These are phyloP conservation scores for Gymnocheta viridis DNA, from an alignment of 2,888 invertebrate genomes.

Conservation along the genomic window DNA sequence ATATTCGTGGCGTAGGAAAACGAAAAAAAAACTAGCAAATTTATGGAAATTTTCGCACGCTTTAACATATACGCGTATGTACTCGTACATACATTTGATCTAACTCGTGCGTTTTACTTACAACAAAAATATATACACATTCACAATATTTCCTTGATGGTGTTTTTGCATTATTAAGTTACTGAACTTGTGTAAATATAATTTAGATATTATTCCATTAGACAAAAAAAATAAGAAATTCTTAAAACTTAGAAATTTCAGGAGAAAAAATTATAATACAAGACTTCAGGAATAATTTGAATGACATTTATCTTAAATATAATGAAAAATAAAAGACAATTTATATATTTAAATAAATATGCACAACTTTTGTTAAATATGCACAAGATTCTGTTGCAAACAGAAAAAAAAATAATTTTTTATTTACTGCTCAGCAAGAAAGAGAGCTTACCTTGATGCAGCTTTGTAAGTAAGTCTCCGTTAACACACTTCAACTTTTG, in stretches of 20 bases:
- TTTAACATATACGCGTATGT: slow-evolving; percentile 45
- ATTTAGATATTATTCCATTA: slow-evolving; percentile 20
- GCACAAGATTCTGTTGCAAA: too few species aligned
- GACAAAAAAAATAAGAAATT: not conserved
- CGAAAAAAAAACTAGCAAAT: slow-evolving; percentile 47
- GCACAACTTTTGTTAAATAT: too few species aligned
- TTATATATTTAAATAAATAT: too few species aligned
- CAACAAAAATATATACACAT: not conserved
- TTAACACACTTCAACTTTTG: too few species aligned
- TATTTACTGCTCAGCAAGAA: too few species aligned
- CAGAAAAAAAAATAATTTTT: too few species aligned
- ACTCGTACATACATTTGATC: not conserved
- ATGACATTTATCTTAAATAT: not conserved
- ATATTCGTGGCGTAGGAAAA: slow-evolving; percentile 24
- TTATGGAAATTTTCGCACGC: slow-evolving; percentile 69
- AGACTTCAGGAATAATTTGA: too few species aligned
- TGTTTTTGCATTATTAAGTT: slow-evolving; percentile 26
- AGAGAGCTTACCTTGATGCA: too few species aligned
- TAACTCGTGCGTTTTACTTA: slow-evolving; percentile 20
- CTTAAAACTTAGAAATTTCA: not conserved
- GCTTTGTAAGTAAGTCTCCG: too few species aligned
- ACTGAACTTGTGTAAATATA: slow-evolving; percentile 17
- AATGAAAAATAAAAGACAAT: not conserved
- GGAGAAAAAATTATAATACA: not conserved
- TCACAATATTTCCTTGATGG: slow-evolving; percentile 2